phyloP scores from a whole-genome alignment of 2,113 vertebrate species.

The Lamprotornis superbus region DNA sequence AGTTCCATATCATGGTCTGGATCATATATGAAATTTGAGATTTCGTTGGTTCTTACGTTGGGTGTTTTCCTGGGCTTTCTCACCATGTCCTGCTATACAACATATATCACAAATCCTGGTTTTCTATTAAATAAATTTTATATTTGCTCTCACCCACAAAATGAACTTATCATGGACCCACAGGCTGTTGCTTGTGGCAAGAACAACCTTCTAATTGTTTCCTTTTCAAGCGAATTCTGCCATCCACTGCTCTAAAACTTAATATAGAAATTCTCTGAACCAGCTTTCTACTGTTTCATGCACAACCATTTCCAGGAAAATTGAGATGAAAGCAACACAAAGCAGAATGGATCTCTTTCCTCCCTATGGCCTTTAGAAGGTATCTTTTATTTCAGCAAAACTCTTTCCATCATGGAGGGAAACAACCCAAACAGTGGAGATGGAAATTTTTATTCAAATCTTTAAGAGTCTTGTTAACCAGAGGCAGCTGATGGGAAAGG shows the following conservation, averaged over 20 bases:
- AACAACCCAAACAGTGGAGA: rapidly evolving
- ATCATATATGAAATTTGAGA: background rate
- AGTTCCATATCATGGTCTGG: background rate
- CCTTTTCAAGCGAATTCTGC: background rate
- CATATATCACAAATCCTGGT: background rate
- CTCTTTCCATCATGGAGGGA: background rate
- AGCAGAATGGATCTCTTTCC: background rate
- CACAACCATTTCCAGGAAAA: background rate
- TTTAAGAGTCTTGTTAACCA: background rate
- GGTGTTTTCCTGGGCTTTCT: background rate
- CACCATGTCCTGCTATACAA: background rate
- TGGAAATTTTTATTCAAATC: background rate
- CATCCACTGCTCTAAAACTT: background rate
- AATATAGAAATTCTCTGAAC: background rate
- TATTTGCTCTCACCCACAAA: background rate
- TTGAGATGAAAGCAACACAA: background rate
- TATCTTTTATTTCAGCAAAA: background rate
- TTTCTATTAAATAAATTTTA: background rate
- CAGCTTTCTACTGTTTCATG: background rate
- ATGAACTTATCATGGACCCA: background rate
- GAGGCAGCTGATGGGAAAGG: background rate
- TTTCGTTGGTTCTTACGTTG: background rate
- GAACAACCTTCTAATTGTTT: background rate
- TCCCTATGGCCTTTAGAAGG: rapidly evolving
- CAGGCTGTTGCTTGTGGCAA: background rate